A percentile compares a stretch with the other conserved stretches of the same genome.
Conservation (phyloP, 2,888 invertebrate genomes). For the Andrena hattorfiana region DNA sequence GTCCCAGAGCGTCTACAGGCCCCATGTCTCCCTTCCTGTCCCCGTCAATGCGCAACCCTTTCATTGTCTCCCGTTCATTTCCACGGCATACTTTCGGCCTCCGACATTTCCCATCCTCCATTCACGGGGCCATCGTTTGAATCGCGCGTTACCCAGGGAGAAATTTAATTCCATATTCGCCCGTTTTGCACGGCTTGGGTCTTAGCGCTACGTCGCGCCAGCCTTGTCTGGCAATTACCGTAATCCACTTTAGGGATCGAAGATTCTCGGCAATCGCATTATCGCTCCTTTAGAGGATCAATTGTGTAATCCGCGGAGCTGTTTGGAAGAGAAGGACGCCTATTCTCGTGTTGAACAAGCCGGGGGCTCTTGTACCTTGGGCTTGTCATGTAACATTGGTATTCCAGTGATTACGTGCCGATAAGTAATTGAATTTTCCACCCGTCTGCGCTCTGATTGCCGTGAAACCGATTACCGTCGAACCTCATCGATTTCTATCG, state of each 20-base stretch:
- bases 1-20: constrained; percentile 13
- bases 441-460: no score
- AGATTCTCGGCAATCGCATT: constrained; percentile 11
- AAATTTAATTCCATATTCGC: constrained; percentile 7
- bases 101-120: background rate
- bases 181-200: background rate
- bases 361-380: background rate
- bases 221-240: constrained; percentile 18
- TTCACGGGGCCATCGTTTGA: background rate
- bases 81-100: background rate
- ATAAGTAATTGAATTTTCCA: no score
- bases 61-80: constrained; percentile 1
- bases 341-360: background rate
- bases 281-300: constrained; percentile 11
- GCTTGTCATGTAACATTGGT: background rate
- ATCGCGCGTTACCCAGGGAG: background rate
- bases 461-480: background rate
- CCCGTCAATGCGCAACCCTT: background rate
- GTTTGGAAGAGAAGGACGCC: background rate
- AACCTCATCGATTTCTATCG: no score
- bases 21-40: constrained; percentile 15
- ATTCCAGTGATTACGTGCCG: background rate
- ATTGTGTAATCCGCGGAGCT: constrained; percentile 10
- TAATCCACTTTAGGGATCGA: constrained; percentile 34
- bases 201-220: background rate